Conservation (phyloP, 1,140 invertebrate species). For the Campodea augens region DNA sequence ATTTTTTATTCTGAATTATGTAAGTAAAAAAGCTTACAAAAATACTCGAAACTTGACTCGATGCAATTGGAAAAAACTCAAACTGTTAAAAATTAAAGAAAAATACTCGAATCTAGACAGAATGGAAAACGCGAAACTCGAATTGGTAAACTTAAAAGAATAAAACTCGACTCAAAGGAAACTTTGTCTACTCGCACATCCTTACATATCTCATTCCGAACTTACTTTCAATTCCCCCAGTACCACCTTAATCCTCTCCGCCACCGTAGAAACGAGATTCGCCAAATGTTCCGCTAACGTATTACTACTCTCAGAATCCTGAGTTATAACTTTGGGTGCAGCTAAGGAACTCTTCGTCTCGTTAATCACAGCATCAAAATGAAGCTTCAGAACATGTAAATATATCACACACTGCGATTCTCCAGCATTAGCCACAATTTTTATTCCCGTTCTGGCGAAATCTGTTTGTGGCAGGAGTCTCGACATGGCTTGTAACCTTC, state of each 20-base stretch:
- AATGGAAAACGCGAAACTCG: too few relatives aligned
- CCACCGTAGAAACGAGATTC: slow-evolving; percentile 53
- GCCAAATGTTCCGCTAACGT: slow-evolving; percentile 52
- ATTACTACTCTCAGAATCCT: slow-evolving; percentile 28
- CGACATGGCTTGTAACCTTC: slow-evolving; percentile 72
- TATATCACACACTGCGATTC: slow-evolving; percentile 44
- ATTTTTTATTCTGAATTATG: too few relatives aligned
- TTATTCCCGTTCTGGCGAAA: slow-evolving; percentile 42
- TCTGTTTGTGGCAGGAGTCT: slow-evolving; percentile 54
- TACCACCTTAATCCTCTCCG: slow-evolving; percentile 82
- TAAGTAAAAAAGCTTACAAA: too few relatives aligned
- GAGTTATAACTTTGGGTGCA: slow-evolving; percentile 40
- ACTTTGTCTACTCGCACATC: too few relatives aligned
- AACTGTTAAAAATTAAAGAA: too few relatives aligned
- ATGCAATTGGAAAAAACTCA: too few relatives aligned
- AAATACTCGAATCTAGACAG: too few relatives aligned
- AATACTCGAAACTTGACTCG: too few relatives aligned
- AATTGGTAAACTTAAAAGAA: too few relatives aligned
- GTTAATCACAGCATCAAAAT: slow-evolving; percentile 44
- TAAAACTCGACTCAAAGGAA: too few relatives aligned
- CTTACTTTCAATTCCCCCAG: too few relatives aligned
- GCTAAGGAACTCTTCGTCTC: slow-evolving; percentile 52
- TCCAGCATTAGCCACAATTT: slow-evolving; percentile 41
- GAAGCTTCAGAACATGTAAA: slow-evolving; percentile 39
- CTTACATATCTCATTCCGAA: too few relatives aligned